Evolutionary conservation across 2,797 vertebrate species (phyloP).

Genomic region (Pangasius djambal): DNA sequence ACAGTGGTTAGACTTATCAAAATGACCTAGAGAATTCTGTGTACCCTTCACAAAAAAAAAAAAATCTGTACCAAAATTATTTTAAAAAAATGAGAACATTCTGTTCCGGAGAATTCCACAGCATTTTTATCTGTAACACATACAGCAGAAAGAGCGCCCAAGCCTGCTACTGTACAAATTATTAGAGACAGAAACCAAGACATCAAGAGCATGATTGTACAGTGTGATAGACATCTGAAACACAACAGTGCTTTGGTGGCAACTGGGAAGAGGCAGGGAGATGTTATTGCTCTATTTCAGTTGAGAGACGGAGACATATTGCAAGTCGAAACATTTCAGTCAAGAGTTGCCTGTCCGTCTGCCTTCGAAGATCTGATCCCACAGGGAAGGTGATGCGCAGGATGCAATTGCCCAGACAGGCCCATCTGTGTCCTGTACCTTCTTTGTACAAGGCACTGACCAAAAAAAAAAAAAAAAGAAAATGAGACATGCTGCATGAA

Average conservation of each 20-base stretch:
- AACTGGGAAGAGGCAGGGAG: constrained; percentile 55
- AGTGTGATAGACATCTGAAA: constrained; percentile 33
- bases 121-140: constrained; percentile 46
- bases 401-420: background rate
- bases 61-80: constrained; percentile 3
- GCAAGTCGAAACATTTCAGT: constrained; percentile 53
- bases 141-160: constrained; percentile 47
- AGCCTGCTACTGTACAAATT: constrained; percentile 48
- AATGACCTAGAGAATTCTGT: constrained; percentile 4
- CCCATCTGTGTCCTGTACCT: constrained; percentile 52
- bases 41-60: constrained; percentile 20
- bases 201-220: constrained; percentile 29
- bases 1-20: constrained; percentile 45
- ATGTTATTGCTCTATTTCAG: constrained; percentile 62
- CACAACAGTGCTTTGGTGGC: constrained; percentile 60
- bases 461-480: constrained; percentile 29
- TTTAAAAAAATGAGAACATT: constrained; percentile 52
- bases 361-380: constrained; percentile 20
- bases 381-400: constrained; percentile 20
- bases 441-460: constrained; percentile 63
- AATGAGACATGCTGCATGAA: constrained; percentile 33
- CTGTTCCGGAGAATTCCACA: constrained; percentile 25
- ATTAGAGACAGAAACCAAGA: constrained; percentile 30
- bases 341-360: constrained; percentile 26
- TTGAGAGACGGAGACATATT: constrained; percentile 51